A percentile compares a stretch with the other conserved stretches of the same genome.
phyloP scores from a whole-genome alignment of 1,140 invertebrate species.

The Drosophila aff. region DNA sequence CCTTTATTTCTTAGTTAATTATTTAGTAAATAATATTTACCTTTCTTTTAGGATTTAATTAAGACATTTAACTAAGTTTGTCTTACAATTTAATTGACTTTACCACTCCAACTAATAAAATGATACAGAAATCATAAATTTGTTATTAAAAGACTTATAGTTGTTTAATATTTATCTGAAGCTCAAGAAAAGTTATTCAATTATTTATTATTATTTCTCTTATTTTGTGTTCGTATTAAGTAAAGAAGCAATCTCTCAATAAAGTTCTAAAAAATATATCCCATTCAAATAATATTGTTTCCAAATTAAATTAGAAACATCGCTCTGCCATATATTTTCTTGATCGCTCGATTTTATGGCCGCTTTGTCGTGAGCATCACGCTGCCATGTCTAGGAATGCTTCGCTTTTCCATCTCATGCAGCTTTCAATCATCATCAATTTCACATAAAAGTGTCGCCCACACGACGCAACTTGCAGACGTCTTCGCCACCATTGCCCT shows the following conservation, averaged over 20 bases:
- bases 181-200: neutral
- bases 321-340: neutral
- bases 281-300: neutral
- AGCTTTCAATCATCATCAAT: constrained; percentile 85
- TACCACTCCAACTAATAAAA: too few species aligned
- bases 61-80: too few species aligned
- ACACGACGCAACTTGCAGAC: constrained; percentile 66
- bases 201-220: too few species aligned
- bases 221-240: neutral
- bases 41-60: too few species aligned
- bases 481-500: constrained; percentile 8
- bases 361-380: constrained; percentile 34
- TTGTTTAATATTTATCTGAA: too few species aligned
- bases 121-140: too few species aligned
- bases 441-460: constrained; percentile 84
- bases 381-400: constrained; percentile 30
- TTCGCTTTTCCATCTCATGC: constrained; percentile 41
- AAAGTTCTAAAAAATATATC: neutral
- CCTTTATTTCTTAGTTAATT: too few species aligned
- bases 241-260: neutral
- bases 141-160: too few species aligned
- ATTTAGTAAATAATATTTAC: too few species aligned
- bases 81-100: too few species aligned
- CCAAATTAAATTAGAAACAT: constrained; percentile 4
- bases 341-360: constrained; percentile 11